A percentile compares a stretch with the other conserved stretches of the same genome.
Conservation (phyloP, 2,113 vertebrate species). For the Brachirus orientalis region DNA sequence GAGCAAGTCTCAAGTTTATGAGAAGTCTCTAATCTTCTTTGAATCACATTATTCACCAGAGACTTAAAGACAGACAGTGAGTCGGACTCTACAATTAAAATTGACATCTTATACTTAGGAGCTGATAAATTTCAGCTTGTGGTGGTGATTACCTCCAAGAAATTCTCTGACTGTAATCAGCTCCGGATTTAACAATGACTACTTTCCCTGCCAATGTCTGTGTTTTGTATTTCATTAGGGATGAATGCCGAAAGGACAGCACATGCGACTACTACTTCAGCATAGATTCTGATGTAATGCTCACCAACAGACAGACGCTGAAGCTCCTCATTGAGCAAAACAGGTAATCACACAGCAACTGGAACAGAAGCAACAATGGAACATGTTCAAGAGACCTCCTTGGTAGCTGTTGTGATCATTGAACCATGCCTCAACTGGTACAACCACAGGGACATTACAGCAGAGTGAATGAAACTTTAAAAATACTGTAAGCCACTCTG, state of each 20-base stretch:
- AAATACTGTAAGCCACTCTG: conserved; percentile 72
- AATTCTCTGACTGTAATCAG: conserved; percentile 38
- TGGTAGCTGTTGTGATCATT: conserved; percentile 23
- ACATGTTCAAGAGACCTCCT: conserved; percentile 15
- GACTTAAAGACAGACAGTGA: conserved; percentile 33
- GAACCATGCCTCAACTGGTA: conserved; percentile 43
- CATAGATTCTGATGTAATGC: conserved; percentile 92
- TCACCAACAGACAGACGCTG: conserved; percentile 92
- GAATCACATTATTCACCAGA: conserved; percentile 44
- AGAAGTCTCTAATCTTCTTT: conserved; percentile 57
- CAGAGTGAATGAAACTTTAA: conserved; percentile 57
- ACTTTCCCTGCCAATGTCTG: conserved; percentile 21
- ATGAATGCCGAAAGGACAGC: conserved; percentile 89
- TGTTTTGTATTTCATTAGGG: conserved; percentile 80
- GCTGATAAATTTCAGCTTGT: conserved; percentile 31
- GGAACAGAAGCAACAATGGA: conserved; percentile 1
- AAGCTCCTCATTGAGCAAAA: conserved; percentile 96
- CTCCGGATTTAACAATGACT: conserved; percentile 28
- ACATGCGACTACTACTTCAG: conserved; percentile 93
- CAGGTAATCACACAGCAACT: conserved; percentile 82
- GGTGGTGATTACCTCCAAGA: conserved; percentile 26
- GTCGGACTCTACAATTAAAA: conserved; percentile 39
- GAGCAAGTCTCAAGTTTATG: conserved; percentile 48
- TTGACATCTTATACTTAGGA: conserved; percentile 39
- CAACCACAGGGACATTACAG: conserved; percentile 71